phyloP scores from a whole-genome alignment of 2,797 vertebrate genomes.

The Lindbergichthys nudifrons region DNA sequence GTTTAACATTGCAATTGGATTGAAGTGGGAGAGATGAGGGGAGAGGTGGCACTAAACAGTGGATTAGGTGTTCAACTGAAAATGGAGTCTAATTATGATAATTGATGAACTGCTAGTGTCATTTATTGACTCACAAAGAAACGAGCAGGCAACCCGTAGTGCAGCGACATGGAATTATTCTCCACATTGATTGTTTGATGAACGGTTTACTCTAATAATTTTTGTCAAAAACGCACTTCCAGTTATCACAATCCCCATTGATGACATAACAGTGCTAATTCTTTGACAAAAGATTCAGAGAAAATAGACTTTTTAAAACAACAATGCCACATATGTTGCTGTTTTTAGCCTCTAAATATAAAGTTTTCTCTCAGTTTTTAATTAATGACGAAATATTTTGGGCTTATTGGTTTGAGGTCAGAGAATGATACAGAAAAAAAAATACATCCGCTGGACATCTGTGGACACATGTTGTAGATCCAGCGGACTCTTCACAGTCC shows the following conservation, averaged over 20 bases:
- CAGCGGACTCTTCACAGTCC: slow-evolving; percentile 36
- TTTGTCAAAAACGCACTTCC: background rate
- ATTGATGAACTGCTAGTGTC: slow-evolving; percentile 11
- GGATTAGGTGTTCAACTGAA: background rate
- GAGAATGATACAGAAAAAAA: too few relatives aligned
- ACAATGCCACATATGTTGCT: too few relatives aligned
- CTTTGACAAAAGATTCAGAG: background rate
- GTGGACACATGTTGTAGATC: slow-evolving; percentile 37
- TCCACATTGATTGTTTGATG: background rate
- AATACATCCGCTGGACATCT: background rate
- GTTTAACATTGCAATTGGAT: background rate
- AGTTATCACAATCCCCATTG: background rate
- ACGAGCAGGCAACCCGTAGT: background rate
- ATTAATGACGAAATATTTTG: too few relatives aligned
- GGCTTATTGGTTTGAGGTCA: too few relatives aligned
- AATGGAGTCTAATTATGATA: slow-evolving; percentile 20
- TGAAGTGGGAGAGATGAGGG: slow-evolving; percentile 8
- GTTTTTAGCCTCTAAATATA: too few relatives aligned
- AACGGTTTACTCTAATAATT: background rate
- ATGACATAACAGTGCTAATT: background rate
- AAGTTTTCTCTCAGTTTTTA: too few relatives aligned
- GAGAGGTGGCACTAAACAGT: background rate
- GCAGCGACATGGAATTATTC: rapidly evolving
- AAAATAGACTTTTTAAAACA: background rate
- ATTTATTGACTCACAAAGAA: slow-evolving; percentile 6